Evolutionary conservation across 2,888 invertebrate species (phyloP).

Genomic region (Eucriotettix oculatus): DNA sequence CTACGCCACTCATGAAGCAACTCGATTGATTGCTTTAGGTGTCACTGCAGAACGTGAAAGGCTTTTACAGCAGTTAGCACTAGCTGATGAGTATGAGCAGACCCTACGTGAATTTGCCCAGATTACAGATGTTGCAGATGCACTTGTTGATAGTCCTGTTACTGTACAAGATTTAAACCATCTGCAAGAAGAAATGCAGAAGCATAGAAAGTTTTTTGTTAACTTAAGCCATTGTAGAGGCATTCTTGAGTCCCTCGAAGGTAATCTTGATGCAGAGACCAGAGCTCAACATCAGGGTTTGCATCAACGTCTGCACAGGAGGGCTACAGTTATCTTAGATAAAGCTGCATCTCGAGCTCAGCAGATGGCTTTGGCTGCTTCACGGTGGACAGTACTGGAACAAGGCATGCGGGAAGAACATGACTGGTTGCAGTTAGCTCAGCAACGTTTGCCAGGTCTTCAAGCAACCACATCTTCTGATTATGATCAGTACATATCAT

Average conservation of each 20-base stretch:
- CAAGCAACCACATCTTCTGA: slow-evolving; percentile 66
- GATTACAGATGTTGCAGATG: slow-evolving; percentile 70
- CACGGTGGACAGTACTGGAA: slow-evolving; percentile 65
- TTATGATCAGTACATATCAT: slow-evolving; percentile 67
- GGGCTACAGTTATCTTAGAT: slow-evolving; percentile 60
- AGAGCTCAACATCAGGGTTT: slow-evolving; percentile 51
- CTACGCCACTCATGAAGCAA: slow-evolving; percentile 46
- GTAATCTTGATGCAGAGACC: slow-evolving; percentile 66
- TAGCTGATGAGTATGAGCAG: slow-evolving; percentile 77
- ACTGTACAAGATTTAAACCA: slow-evolving; percentile 58
- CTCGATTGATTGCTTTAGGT: slow-evolving; percentile 45
- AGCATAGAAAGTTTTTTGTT: slow-evolving; percentile 75
- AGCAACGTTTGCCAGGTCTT: slow-evolving; percentile 67
- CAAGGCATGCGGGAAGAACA: slow-evolving; percentile 69
- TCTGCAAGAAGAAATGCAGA: slow-evolving; percentile 78
- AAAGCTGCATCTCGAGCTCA: slow-evolving; percentile 67
- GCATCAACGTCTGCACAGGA: slow-evolving; percentile 59
- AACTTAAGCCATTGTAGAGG: slow-evolving; percentile 75
- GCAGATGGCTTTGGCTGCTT: slow-evolving; percentile 69
- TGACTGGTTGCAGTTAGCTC: slow-evolving; percentile 69
- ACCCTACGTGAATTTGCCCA: slow-evolving; percentile 73
- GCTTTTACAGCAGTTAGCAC: slow-evolving; percentile 51
- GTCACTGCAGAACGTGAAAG: slow-evolving; percentile 58
- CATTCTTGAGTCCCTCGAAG: slow-evolving; percentile 70
- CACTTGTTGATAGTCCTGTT: slow-evolving; percentile 59